Conservation (phyloP, 2,888 invertebrate species). For the Tipula confusa region DNA sequence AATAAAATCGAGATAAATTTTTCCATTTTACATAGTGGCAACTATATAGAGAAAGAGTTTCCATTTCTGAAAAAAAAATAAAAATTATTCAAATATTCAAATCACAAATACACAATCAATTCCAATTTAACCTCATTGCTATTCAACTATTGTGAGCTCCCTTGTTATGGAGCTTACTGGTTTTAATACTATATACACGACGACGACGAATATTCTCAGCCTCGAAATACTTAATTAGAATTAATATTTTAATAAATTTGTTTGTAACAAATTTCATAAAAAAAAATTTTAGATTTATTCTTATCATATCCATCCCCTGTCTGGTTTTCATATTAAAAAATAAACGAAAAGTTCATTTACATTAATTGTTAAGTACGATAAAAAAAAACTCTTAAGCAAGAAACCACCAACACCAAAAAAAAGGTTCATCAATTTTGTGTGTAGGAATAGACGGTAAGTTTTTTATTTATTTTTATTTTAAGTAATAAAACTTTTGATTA, state of each 20-base stretch:
- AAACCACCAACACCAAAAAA: background rate
- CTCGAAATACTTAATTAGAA: background rate
- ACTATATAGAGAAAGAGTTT: background rate
- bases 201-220: background rate
- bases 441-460: background rate
- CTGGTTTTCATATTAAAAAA: background rate
- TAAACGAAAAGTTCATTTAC: background rate
- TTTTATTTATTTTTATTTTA: background rate
- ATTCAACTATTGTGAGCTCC: background rate
- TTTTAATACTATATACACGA: background rate
- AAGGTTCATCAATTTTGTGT: background rate
- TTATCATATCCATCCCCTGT: background rate
- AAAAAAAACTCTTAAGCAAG: background rate
- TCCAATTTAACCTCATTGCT: background rate
- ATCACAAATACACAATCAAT: background rate
- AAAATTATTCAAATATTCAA: background rate
- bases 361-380: background rate
- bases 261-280: background rate
- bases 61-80: background rate
- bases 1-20: background rate
- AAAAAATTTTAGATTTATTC: background rate
- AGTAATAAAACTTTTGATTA: background rate
- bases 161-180: background rate
- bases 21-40: background rate
- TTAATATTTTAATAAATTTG: background rate